Conservation (phyloP, 2,888 invertebrate species). For the Agrotis segetum region DNA sequence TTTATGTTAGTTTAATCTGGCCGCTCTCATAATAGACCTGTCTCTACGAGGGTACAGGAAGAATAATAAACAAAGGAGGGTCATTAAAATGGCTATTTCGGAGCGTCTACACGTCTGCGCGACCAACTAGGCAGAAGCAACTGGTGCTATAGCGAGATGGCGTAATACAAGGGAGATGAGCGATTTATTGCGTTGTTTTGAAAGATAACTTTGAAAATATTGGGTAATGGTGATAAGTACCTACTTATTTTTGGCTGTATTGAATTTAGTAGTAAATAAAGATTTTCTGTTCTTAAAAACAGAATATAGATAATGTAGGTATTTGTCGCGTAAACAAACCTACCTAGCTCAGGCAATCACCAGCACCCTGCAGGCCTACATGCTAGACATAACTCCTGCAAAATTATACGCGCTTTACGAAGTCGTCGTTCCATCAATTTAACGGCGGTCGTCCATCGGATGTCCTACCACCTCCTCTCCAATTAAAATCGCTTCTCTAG, state of each 20-base stretch:
- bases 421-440: neutral
- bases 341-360: no score
- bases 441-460: neutral
- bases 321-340: neutral
- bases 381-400: neutral
- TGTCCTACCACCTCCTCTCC: neutral
- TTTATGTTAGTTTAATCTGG: slow-evolving; percentile 56
- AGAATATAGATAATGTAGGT: no score
- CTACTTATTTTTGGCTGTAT: neutral
- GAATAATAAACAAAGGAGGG: slow-evolving; percentile 87
- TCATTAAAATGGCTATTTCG: slow-evolving; percentile 88
- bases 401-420: no score
- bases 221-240: neutral
- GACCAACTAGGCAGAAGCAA: slow-evolving; percentile 70
- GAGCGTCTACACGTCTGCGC: slow-evolving; percentile 75
- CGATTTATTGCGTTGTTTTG: slow-evolving; percentile 30
- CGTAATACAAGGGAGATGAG: slow-evolving; percentile 26
- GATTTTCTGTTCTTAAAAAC: no score
- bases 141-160: slow-evolving; percentile 31
- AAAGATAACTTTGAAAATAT: neutral
- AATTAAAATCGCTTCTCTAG: slow-evolving; percentile 10
- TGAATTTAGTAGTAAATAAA: no score
- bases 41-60: slow-evolving; percentile 72
- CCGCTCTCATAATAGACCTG: slow-evolving; percentile 68
- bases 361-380: no score